A percentile compares a stretch with the other conserved stretches of the same genome.
phyloP scores from a whole-genome alignment of 2,888 invertebrate genomes.

The Frankliniella fusca region DNA sequence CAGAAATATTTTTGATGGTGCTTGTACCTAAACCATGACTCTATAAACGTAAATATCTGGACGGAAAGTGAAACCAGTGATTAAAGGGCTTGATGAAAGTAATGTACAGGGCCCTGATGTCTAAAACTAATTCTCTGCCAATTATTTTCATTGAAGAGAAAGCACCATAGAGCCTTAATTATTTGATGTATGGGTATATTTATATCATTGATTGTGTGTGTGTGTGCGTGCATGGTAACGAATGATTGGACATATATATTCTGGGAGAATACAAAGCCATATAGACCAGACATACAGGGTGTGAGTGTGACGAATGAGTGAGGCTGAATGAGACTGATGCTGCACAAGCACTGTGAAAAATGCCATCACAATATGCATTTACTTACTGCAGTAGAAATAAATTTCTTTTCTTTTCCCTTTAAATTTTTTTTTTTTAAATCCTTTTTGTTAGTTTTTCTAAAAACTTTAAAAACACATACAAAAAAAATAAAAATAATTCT shows the following conservation, averaged over 20 bases:
- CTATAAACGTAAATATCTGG: no score
- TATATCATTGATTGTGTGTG: background rate
- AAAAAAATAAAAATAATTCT: background rate
- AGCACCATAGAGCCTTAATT: no score
- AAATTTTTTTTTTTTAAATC: background rate
- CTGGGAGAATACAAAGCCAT: no score
- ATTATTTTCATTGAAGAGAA: no score
- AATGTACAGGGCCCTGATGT: no score
- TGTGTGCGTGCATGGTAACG: background rate
- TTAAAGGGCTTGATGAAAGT: no score
- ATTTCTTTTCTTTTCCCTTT: background rate
- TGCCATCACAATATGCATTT: constrained; percentile 3
- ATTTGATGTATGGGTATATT: no score
- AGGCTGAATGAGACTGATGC: background rate
- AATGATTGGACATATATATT: background rate
- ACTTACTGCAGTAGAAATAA: background rate
- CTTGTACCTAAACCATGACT: no score
- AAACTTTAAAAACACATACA: background rate
- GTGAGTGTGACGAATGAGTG: background rate
- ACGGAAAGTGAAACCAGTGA: no score
- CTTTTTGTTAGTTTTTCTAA: background rate
- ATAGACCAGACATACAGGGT: no score
- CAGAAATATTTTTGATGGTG: no score
- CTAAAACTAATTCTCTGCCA: no score
- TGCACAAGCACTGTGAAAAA: background rate